These are phyloP conservation scores for Prunella fulvescens DNA, from an alignment of 2,113 vertebrate genomes.

Conservation along the genomic window DNA sequence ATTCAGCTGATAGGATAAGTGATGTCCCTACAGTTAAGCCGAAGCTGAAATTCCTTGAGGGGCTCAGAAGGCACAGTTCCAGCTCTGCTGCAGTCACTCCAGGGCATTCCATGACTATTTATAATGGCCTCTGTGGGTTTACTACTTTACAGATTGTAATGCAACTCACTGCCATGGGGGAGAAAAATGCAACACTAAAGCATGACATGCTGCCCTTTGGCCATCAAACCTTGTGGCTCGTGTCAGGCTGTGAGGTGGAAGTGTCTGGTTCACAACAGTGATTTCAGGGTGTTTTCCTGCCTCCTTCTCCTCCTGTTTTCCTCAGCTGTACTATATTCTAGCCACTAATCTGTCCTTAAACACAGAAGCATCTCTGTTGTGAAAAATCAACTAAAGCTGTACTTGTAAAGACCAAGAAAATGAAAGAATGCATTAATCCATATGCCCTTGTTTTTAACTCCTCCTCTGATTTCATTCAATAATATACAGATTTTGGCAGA, in stretches of 20 bases:
- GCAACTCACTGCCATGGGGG: not conserved
- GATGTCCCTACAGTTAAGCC: not conserved
- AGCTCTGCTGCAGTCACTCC: not conserved
- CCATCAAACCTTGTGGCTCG: not conserved
- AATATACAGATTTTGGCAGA: not conserved
- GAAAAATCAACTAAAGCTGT: not conserved
- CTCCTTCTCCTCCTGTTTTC: not conserved
- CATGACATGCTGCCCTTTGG: conserved; percentile 6
- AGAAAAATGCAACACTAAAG: conserved; percentile 30
- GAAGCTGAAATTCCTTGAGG: not conserved
- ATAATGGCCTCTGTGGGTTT: conserved; percentile 18
- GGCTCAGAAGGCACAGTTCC: not conserved
- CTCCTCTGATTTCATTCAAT: not conserved
- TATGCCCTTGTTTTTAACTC: not conserved
- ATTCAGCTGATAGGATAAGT: conserved; percentile 16
- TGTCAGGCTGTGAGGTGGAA: conserved; percentile 37
- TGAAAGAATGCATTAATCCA: not conserved
- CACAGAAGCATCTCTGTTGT: not conserved
- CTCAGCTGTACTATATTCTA: not conserved
- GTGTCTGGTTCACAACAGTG: not conserved
- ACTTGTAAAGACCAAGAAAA: not conserved
- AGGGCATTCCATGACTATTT: conserved; percentile 42
- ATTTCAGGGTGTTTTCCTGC: conserved; percentile 11
- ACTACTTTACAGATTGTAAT: conserved; percentile 46
- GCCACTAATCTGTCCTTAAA: not conserved